Conservation (phyloP, 2,797 vertebrate genomes). For the Anabas testudineus region DNA sequence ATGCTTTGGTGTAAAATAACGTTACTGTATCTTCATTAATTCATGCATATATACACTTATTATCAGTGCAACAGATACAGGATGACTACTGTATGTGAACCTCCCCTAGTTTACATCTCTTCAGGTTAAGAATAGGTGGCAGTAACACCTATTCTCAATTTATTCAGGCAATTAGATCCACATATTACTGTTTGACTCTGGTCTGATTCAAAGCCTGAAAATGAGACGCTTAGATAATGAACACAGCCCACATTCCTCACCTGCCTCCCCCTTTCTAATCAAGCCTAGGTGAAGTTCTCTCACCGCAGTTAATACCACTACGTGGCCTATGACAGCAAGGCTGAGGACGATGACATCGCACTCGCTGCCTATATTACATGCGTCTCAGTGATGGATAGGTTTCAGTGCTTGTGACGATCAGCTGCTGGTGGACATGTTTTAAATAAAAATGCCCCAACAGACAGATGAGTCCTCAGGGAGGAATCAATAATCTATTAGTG, state of each 20-base stretch:
- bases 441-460: conserved; percentile 38
- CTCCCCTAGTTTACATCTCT: not conserved
- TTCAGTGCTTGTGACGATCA: conserved; percentile 19
- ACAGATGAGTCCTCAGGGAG: not conserved
- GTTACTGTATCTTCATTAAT: not conserved
- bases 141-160: conserved; percentile 32
- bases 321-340: conserved; percentile 27
- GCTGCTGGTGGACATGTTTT: conserved; percentile 15
- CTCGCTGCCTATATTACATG: conserved; percentile 6
- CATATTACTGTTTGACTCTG: conserved; percentile 20
- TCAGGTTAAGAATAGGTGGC: not conserved
- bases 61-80: conserved; percentile 3
- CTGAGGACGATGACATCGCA: conserved; percentile 39
- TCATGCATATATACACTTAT: too few species aligned
- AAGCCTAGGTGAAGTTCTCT: conserved; percentile 40
- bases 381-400: conserved; percentile 49
- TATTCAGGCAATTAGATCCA: conserved; percentile 46
- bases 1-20: not conserved
- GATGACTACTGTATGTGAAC: not conserved
- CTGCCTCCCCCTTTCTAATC: conserved; percentile 49
- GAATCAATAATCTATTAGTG: conserved; percentile 65
- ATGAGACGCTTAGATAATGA: conserved; percentile 45
- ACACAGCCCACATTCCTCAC: conserved; percentile 29
- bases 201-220: conserved; percentile 34
- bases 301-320: conserved; percentile 30